Evolutionary conservation across 2,888 invertebrate species (phyloP), one percentile per base, ranked within the genome.

Genomic region (Drosophila affinis): DNA sequence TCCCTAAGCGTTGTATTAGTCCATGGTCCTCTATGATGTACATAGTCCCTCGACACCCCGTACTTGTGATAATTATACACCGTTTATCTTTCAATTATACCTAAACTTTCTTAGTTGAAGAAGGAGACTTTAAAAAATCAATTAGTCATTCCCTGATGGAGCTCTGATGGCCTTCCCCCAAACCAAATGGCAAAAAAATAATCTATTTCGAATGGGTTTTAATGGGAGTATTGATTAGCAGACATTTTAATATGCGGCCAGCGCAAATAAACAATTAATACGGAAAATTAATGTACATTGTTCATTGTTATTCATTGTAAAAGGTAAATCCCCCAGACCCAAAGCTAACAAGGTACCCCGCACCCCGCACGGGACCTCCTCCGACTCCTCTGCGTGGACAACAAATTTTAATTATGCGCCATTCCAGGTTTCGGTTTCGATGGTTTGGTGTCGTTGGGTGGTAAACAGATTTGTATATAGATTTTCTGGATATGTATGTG

Each of bases 141-240:
- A 56, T 62, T 61, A 70, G 48, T 49, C 49, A 47, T 49, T 62
- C 62, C 63, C 63, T 27, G 39, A 61, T 48, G 56, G 47, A 21
- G 21, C 21, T 21, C 0, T 21, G 21, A 21, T 21, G 34, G 14
- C 14, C 52, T 21, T 18, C 3, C 12, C 32, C 12, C 39, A 29
- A n/a, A 12, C 29, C 18, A 17, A 71, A 57, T 57, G 78, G 60
- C 67, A 54, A 64, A 84, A 78, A 69, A 69, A 65, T 79, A 85
- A 82, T 76, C 70, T 59, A 34, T 67, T 76, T 64, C 62, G 29
- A 74, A 78, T 61, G 74, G 48, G 59, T 56, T 59, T 56, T 34
- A 94, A 91, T 64, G 6, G 39, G 39, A 14, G 39, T 39, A 94
- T 94, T 94, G 94, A 94, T 89, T 93, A 87, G 69, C 73, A 53